Evolutionary conservation across 2,797 vertebrate species (phyloP).

Genomic region (Fistularia tabacaria): DNA sequence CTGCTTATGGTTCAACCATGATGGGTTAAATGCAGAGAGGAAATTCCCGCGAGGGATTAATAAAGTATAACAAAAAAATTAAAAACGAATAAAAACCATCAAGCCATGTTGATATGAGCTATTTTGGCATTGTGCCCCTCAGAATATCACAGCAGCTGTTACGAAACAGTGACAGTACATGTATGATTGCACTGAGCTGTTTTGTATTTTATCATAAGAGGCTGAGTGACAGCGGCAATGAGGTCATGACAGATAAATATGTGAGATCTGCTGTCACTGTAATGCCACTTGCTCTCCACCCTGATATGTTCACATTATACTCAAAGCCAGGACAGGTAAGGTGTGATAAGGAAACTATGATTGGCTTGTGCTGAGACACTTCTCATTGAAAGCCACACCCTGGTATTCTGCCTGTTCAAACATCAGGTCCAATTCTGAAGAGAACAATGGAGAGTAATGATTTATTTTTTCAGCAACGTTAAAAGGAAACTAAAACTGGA

Average conservation of each 20-base stretch:
- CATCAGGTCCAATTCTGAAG: slow-evolving; percentile 30
- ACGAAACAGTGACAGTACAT: no score
- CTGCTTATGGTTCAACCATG: no score
- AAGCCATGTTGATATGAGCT: no score
- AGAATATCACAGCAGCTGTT: no score
- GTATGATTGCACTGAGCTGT: no score
- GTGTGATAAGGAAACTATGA: slow-evolving; percentile 40
- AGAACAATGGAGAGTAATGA: background rate
- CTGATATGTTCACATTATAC: slow-evolving; percentile 25
- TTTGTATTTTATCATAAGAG: background rate
- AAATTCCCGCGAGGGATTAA: no score
- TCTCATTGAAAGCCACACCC: slow-evolving; percentile 46
- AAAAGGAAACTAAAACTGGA: no score
- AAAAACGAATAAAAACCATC: no score
- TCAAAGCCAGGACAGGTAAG: slow-evolving; percentile 8
- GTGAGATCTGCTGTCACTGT: slow-evolving; percentile 8
- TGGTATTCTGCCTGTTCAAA: slow-evolving; percentile 31
- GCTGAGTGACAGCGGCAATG: slow-evolving; percentile 6
- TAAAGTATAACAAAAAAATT: no score
- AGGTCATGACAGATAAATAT: slow-evolving; percentile 3
- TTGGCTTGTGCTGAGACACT: slow-evolving; percentile 7
- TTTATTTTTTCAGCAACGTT: no score
- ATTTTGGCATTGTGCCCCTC: no score
- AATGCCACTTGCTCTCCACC: slow-evolving; percentile 5
- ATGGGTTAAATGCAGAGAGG: no score